Percentiles rank a stretch among this genome's conserved stretches.
Evolutionary conservation across 2,113 vertebrate genomes (phyloP).

Genomic region (Corvus cornix): DNA sequence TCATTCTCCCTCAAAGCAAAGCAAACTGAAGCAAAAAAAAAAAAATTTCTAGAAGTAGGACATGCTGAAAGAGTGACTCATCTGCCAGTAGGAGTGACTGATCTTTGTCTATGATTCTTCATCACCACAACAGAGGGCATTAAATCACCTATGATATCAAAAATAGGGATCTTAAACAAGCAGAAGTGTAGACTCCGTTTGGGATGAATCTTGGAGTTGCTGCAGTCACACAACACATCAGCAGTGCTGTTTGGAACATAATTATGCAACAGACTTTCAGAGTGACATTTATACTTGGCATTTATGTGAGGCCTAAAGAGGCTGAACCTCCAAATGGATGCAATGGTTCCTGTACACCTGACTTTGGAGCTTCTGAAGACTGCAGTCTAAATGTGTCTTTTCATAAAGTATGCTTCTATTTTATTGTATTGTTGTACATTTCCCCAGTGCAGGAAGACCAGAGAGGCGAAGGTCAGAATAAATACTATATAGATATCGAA

Average conservation of each 20-base stretch:
- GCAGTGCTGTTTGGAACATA: neutral
- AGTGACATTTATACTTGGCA: neutral
- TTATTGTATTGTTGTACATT: neutral
- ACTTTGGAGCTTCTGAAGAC: neutral
- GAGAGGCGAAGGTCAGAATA: slow-evolving; percentile 49
- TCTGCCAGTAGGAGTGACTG: slow-evolving; percentile 22
- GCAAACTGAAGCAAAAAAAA: neutral
- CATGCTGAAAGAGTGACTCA: slow-evolving; percentile 10
- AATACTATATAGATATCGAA: slow-evolving; percentile 64
- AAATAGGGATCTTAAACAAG: neutral
- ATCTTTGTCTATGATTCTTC: slow-evolving; percentile 24
- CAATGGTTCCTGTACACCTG: neutral
- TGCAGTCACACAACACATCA: neutral
- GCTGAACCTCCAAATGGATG: neutral
- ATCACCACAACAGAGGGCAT: neutral
- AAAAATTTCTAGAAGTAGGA: neutral
- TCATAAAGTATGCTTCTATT: slow-evolving; percentile 28
- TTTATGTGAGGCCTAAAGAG: neutral
- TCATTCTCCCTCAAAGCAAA: neutral
- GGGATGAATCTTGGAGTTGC: neutral
- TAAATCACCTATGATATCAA: slow-evolving; percentile 16
- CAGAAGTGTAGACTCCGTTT: neutral
- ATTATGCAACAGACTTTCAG: slow-evolving; percentile 14
- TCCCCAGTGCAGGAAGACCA: neutral
- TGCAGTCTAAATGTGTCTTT: neutral